Percentiles rank a stretch among this genome's conserved stretches.
phyloP scores from a whole-genome alignment of 2,113 vertebrate species.

The Diadophis punctatus region DNA sequence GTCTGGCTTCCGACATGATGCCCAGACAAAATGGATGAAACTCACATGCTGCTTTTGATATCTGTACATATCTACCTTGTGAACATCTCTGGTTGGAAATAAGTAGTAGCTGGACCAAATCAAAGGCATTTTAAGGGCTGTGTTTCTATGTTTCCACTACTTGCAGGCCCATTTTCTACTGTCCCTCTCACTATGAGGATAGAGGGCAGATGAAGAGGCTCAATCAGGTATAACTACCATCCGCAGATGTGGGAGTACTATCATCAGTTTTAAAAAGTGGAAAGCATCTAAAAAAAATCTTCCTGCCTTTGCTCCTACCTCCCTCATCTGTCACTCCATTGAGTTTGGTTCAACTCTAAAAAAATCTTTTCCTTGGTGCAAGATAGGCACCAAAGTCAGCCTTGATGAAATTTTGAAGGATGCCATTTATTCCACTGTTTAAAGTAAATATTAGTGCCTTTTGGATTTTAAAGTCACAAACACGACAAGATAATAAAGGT shows the following conservation, averaged over 20 bases:
- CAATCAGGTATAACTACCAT: not conserved
- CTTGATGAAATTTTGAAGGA: not conserved
- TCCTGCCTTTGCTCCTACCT: not conserved
- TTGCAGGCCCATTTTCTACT: not conserved
- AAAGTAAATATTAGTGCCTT: not conserved
- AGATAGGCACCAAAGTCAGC: not conserved
- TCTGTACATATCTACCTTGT: not conserved
- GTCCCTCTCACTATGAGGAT: not conserved
- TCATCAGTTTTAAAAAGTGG: not conserved
- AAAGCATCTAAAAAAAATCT: not conserved
- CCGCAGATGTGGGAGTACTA: not conserved
- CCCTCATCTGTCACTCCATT: not conserved
- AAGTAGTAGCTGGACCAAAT: not conserved
- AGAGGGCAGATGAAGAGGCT: not conserved
- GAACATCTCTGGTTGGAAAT: not conserved
- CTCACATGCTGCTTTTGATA: not conserved
- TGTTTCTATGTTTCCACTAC: not conserved
- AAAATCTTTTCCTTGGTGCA: not conserved
- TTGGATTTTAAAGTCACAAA: not conserved
- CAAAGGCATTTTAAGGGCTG: not conserved
- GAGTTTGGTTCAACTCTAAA: not conserved
- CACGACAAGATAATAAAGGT: not conserved
- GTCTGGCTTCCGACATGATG: not conserved
- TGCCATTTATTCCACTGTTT: not conserved
- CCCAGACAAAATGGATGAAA: not conserved